These are phyloP conservation scores for Ciconia maguari DNA, from an alignment of 2,113 vertebrate species.

Conservation along the genomic window DNA sequence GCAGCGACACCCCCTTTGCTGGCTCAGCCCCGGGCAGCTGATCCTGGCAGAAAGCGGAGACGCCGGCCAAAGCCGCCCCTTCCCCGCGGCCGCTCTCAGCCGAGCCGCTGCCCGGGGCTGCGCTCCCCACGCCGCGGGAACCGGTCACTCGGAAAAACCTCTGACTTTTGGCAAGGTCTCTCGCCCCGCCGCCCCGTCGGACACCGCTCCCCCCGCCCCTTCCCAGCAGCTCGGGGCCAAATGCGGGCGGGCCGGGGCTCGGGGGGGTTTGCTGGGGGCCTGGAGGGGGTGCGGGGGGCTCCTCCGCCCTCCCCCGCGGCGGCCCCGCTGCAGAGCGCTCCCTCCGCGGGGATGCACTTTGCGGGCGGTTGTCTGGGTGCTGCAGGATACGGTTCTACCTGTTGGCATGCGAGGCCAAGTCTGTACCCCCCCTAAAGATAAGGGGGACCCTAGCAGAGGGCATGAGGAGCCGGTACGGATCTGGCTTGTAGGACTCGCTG, in stretches of 20 bases:
- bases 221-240: background rate
- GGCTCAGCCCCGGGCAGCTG: background rate
- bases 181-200: accelerated
- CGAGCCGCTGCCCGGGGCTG: background rate
- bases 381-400: background rate
- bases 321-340: background rate
- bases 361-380: background rate
- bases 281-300: accelerated
- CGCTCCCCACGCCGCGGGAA: background rate
- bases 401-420: background rate
- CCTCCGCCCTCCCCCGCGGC: no score
- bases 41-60: background rate
- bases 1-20: background rate
- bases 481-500: background rate
- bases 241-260: accelerated
- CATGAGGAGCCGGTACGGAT: accelerated
- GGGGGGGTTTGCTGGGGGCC: background rate
- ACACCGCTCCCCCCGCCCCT: no score
- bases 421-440: background rate
- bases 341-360: accelerated
- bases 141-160: background rate
- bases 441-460: background rate
- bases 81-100: background rate
- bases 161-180: background rate
- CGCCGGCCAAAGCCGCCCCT: background rate